Percentiles rank a stretch among this genome's conserved stretches.
Conservation (phyloP, 2,888 invertebrate genomes). For the Calameuta filiformis region DNA sequence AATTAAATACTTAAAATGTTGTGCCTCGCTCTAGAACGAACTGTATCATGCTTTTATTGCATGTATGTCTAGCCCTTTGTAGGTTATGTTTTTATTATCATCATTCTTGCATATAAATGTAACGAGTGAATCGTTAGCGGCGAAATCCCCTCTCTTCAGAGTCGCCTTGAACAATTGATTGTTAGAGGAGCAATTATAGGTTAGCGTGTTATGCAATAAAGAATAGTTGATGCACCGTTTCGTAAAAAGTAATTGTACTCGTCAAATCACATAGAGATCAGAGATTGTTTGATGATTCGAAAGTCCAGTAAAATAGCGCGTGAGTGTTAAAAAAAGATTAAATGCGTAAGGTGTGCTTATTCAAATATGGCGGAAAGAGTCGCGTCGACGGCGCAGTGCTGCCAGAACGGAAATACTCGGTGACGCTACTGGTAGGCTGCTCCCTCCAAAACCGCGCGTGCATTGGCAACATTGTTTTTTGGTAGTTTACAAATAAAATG, state of each 20-base stretch:
- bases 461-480: slow-evolving; percentile 62
- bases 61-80: not conserved
- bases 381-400: slow-evolving; percentile 48
- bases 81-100: not conserved
- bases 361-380: slow-evolving; percentile 49
- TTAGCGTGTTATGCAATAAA: slow-evolving; percentile 21
- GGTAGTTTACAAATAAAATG: slow-evolving; percentile 67
- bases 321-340: not conserved
- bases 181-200: slow-evolving; percentile 34
- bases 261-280: not conserved
- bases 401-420: slow-evolving; percentile 48
- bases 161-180: slow-evolving; percentile 39
- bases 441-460: slow-evolving; percentile 59
- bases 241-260: not conserved
- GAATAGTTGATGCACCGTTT: not conserved
- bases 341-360: slow-evolving; percentile 21
- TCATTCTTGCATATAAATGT: not conserved
- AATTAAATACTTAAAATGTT: not conserved
- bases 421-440: slow-evolving; percentile 33
- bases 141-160: slow-evolving; percentile 9
- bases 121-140: slow-evolving; percentile 1
- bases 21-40: not conserved
- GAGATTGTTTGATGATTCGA: not conserved
- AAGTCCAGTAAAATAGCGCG: not conserved
- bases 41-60: not conserved